A percentile compares a stretch with the other conserved stretches of the same genome.
phyloP scores from a whole-genome alignment of 1,140 invertebrate species.

The Anagrus nilaparvatae region DNA sequence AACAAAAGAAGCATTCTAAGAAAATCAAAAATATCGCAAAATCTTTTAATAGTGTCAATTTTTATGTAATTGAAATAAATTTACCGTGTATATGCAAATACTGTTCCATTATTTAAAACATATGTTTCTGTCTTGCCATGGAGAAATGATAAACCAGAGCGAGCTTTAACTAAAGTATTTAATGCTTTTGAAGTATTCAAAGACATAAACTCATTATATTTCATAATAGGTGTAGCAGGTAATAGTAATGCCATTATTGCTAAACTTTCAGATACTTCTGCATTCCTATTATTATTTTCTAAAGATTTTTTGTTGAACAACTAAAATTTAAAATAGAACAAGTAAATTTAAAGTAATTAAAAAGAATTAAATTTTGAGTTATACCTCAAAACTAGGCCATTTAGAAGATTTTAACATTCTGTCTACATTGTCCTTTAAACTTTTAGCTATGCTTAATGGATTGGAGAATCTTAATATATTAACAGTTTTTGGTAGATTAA shows the following conservation, averaged over 20 bases:
- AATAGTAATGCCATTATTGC: constrained; percentile 55
- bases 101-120: constrained; percentile 38
- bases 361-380: constrained; percentile 13
- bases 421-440: constrained; percentile 20
- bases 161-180: constrained; percentile 23
- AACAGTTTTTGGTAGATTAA: constrained; percentile 31
- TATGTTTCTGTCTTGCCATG: constrained; percentile 43
- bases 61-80: constrained; percentile 6
- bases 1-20: too few species aligned
- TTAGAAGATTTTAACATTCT: constrained; percentile 18
- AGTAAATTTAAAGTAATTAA: constrained; percentile 7
- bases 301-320: too few species aligned
- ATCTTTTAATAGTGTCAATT: constrained; percentile 11
- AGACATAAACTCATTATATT: constrained; percentile 43
- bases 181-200: constrained; percentile 25
- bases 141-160: constrained; percentile 41
- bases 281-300: too few species aligned
- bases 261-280: constrained; percentile 45
- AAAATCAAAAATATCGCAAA: constrained; percentile 14
- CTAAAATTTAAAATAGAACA: too few species aligned
- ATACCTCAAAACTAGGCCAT: constrained; percentile 35
- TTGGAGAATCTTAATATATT: constrained; percentile 24
- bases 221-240: constrained; percentile 60
- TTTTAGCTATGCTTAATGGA: constrained; percentile 20
- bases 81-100: constrained; percentile 56